Evolutionary conservation across 2,113 vertebrate species (phyloP).

Genomic region (Cynocephalus volans): DNA sequence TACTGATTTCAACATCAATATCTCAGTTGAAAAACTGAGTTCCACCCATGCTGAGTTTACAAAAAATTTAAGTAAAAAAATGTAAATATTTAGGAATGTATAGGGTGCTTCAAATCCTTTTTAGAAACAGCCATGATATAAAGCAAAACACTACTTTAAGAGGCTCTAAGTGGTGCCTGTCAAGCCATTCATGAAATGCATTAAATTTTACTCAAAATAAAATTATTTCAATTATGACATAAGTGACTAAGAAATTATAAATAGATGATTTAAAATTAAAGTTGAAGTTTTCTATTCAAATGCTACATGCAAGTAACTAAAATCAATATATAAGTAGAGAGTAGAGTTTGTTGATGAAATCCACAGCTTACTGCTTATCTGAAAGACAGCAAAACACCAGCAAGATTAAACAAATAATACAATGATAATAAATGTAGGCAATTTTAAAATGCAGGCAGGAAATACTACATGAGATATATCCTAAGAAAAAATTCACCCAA

Average conservation of each 20-base stretch:
- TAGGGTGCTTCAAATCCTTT: neutral
- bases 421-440: neutral
- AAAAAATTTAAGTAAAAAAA: neutral
- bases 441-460: neutral
- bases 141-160: neutral
- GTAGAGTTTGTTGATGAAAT: neutral
- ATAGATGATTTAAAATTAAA: neutral
- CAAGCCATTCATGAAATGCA: neutral
- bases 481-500: neutral
- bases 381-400: neutral
- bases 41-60: neutral
- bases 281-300: neutral
- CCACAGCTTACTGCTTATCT: neutral
- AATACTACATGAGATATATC: neutral
- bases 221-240: neutral
- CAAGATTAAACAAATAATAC: neutral
- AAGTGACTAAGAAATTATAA: neutral
- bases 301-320: neutral
- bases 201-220: neutral
- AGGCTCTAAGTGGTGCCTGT: neutral
- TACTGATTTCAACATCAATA: neutral
- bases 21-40: neutral
- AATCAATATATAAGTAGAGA: neutral
- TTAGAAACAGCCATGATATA: neutral
- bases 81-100: neutral